Evolutionary conservation across 2,113 vertebrate genomes (phyloP), one percentile per base, ranked within the genome.

Genomic region (Gavialis gangeticus): DNA sequence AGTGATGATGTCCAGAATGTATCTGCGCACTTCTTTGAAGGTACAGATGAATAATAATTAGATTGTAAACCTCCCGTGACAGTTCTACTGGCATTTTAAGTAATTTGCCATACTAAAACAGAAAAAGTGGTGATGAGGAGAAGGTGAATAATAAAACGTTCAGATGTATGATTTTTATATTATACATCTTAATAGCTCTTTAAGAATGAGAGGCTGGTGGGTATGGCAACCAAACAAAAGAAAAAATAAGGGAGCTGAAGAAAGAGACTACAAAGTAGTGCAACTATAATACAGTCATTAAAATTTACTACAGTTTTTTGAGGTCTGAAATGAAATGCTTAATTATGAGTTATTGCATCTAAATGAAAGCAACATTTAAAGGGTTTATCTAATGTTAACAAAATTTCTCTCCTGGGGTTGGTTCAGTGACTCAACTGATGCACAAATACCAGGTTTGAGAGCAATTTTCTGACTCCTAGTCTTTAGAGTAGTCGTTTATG

Each of bases 361-460:
- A 91, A 95, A 81, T 69, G 64, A 91, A 87, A 91, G 56, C 14
- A 89, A 73, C 11, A 62, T 84, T 54, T 79, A 5, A 85, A 91
- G 89, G 76, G 85, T 84, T 67, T 76, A 30, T 64, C 13, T 83
- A 71, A 12, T 13, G 60, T 25, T 85, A 67, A 75, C 88, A 90
- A 25, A 55, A 62, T 18, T 95, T 93, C 59, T 0, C 0, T 55
- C 87, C 60, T 79, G 83, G 54, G 67, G 25, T 87, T 57, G 90
- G 28, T 34, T 95, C 28, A 67, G 58, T 75, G 62, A 86, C 69
- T 84, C 5, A 77, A 54, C 46, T 89, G 87, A 64, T 28, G 88
- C 46, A 16, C 16, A 69, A 79, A 56, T 78, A 46, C 82, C 24
- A 66, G 56, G 46, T 95, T 92, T 81, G 27, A 60, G 71, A 71